Conservation (phyloP, 1,140 invertebrate species). For the Ceratitis capitata region DNA sequence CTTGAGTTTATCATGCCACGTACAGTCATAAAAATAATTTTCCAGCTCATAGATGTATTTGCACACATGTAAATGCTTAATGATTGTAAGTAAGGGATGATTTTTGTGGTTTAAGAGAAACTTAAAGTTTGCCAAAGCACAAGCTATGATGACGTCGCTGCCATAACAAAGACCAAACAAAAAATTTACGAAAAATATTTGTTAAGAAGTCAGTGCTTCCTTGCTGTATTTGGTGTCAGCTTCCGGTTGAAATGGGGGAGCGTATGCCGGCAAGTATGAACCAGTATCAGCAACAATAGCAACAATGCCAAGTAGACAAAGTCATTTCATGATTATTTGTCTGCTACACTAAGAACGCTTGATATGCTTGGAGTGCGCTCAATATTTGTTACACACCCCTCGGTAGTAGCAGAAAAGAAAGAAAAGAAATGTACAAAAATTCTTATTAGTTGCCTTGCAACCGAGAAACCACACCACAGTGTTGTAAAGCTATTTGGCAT, state of each 20-base stretch:
- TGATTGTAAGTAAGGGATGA: background rate
- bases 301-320: background rate
- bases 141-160: background rate
- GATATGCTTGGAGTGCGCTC: background rate
- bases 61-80: background rate
- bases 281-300: background rate
- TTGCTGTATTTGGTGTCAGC: background rate
- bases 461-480: background rate
- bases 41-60: background rate
- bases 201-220: background rate
- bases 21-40: background rate
- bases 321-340: conserved; percentile 5
- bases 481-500: conserved; percentile 10
- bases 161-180: background rate
- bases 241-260: background rate
- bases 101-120: background rate
- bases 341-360: background rate
- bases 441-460: background rate
- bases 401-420: background rate
- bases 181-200: background rate
- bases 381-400: background rate
- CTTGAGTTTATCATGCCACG: background rate
- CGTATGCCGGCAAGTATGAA: background rate
- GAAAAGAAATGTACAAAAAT: background rate
- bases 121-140: background rate